phyloP scores from a whole-genome alignment of 92 coral and sea anemone species.

The Anthopleura xanthogrammica region DNA sequence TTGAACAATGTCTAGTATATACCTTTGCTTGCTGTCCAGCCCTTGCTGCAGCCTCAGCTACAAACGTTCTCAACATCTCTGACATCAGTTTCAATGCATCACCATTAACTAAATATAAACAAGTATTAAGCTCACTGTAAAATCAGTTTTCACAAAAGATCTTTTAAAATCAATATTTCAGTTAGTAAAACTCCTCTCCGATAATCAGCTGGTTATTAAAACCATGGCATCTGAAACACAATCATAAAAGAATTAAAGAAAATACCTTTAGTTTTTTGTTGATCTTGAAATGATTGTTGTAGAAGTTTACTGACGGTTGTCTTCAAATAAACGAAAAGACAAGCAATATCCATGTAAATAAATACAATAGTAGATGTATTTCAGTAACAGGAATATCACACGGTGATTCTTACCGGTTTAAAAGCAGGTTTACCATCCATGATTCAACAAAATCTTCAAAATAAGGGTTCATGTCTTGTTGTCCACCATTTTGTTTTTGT shows the following conservation, averaged over 20 bases:
- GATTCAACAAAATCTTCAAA: neutral
- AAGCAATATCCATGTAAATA: neutral
- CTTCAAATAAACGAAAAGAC: constrained; percentile 35
- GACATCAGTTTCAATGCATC: constrained; percentile 86
- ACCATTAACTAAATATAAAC: constrained; percentile 50
- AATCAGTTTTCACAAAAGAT: neutral
- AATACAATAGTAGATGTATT: neutral
- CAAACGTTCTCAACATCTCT: constrained; percentile 77
- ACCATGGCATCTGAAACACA: too few species aligned
- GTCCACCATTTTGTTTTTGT: constrained; percentile 1
- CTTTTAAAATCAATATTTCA: neutral
- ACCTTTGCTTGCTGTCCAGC: constrained; percentile 84
- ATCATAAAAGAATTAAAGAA: neutral
- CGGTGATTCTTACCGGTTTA: constrained; percentile 21
- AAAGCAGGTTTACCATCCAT: constrained; percentile 29
- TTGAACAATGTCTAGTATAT: neutral
- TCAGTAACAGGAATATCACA: too few species aligned
- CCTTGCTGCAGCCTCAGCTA: constrained; percentile 87
- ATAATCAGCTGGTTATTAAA: too few species aligned
- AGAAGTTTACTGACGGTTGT: constrained; percentile 83
- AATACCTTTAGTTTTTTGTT: constrained; percentile 88
- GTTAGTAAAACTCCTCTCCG: too few species aligned
- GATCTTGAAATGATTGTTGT: constrained; percentile 71
- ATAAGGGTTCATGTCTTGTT: neutral
- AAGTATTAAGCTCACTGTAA: neutral